Conservation (phyloP, 1,140 invertebrate genomes). For the Vanessa tameamea region DNA sequence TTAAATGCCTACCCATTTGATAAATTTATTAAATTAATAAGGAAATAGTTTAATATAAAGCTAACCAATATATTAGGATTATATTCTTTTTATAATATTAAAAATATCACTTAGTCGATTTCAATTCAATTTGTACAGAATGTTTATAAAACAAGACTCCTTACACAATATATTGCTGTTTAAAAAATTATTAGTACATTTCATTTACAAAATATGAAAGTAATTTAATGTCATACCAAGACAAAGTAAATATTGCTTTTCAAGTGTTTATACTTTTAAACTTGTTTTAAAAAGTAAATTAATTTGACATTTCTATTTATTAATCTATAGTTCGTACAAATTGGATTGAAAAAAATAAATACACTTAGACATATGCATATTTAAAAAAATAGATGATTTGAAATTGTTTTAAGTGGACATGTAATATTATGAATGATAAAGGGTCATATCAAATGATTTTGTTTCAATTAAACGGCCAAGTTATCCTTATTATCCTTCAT, state of each 20-base stretch:
- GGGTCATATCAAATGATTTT: background rate
- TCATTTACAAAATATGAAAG: too few relatives aligned
- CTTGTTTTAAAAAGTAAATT: too few relatives aligned
- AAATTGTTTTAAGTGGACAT: background rate
- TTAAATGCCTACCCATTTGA: background rate
- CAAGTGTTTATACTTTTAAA: too few relatives aligned
- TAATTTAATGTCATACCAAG: too few relatives aligned
- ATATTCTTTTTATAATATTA: too few relatives aligned
- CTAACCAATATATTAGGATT: background rate
- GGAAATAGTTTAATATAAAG: background rate
- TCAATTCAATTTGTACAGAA: constrained; percentile 3
- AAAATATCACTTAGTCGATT: background rate
- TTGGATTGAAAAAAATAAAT: background rate
- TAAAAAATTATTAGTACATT: too few relatives aligned
- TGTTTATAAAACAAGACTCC: background rate
- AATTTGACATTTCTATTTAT: too few relatives aligned
- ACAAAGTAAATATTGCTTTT: too few relatives aligned
- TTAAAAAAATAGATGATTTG: background rate
- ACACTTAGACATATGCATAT: constrained; percentile 6
- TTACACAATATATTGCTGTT: background rate
- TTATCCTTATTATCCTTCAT: constrained; percentile 80
- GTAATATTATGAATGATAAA: constrained; percentile 3
- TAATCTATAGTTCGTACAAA: background rate
- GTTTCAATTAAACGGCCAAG: constrained; percentile 1
- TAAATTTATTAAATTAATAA: background rate